Percentiles rank a stretch among this genome's conserved stretches.
Conservation (phyloP, 1,140 invertebrate species). For the Aleiodes sp. region DNA sequence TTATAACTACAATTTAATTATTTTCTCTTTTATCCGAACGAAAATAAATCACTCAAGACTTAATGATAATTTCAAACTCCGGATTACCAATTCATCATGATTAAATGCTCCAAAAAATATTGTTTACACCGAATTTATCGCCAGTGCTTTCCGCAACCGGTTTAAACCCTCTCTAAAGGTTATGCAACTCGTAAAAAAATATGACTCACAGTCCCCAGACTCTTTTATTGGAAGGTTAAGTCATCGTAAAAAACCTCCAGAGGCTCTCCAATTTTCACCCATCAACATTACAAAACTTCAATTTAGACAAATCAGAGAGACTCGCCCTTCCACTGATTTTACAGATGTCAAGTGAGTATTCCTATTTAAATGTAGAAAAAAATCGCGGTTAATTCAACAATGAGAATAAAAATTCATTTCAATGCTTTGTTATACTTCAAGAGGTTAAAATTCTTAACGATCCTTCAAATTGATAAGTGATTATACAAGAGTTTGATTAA, state of each 20-base stretch:
- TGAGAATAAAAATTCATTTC: background rate
- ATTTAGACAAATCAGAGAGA: background rate
- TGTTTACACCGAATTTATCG: background rate
- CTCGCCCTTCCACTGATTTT: background rate
- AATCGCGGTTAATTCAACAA: background rate
- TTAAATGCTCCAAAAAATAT: too few species aligned
- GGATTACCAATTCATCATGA: too few species aligned
- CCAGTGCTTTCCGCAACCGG: background rate
- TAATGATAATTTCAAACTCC: too few species aligned
- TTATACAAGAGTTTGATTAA: too few species aligned
- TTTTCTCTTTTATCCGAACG: too few species aligned
- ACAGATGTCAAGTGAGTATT: background rate
- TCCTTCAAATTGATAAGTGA: too few species aligned
- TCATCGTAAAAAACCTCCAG: background rate
- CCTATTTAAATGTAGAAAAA: background rate
- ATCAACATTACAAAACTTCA: background rate
- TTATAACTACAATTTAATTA: too few species aligned
- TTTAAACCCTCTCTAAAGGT: background rate
- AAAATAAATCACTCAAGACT: too few species aligned
- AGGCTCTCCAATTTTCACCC: background rate
- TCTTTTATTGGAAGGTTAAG: constrained; percentile 5
- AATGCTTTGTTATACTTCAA: too few species aligned
- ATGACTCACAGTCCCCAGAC: constrained; percentile 3
- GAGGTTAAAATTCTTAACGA: too few species aligned
- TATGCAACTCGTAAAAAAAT: constrained; percentile 1